phyloP scores from a whole-genome alignment of 2,113 vertebrate genomes.

The Orycteropus afer region DNA sequence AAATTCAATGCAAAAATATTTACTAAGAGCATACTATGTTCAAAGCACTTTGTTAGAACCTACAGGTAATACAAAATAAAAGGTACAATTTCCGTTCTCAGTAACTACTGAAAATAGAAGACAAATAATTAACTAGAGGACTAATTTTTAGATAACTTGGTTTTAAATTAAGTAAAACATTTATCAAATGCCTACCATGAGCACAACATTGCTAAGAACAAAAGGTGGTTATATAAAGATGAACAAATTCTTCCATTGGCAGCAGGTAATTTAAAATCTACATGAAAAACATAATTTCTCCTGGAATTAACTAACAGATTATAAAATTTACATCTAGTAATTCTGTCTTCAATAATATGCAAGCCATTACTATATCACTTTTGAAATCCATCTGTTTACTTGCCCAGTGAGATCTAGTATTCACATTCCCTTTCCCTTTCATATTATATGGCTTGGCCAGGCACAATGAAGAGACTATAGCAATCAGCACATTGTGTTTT shows the following conservation, averaged over 20 bases:
- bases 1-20: constrained; percentile 34
- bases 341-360: neutral
- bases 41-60: constrained; percentile 4
- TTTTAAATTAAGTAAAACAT: constrained; percentile 66
- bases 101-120: constrained; percentile 60
- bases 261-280: constrained; percentile 60
- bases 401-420: neutral
- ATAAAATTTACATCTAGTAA: neutral
- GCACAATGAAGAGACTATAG: constrained; percentile 32
- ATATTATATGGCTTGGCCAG: neutral
- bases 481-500: constrained; percentile 68
- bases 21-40: neutral
- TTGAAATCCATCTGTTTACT: neutral
- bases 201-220: constrained; percentile 50
- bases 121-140: constrained; percentile 61
- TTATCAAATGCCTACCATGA: constrained; percentile 42
- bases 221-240: constrained; percentile 58
- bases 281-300: constrained; percentile 55
- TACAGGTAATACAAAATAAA: constrained; percentile 19
- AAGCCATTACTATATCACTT: neutral
- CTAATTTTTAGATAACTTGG: constrained; percentile 52
- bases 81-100: constrained; percentile 20
- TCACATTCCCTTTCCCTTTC: neutral
- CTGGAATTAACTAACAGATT: constrained; percentile 34
- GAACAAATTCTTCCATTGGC: neutral